Percentiles rank a stretch among this genome's conserved stretches.
These are phyloP conservation scores for Melanotus villosus DNA, from an alignment of 2,888 invertebrate species.

Conservation along the genomic window DNA sequence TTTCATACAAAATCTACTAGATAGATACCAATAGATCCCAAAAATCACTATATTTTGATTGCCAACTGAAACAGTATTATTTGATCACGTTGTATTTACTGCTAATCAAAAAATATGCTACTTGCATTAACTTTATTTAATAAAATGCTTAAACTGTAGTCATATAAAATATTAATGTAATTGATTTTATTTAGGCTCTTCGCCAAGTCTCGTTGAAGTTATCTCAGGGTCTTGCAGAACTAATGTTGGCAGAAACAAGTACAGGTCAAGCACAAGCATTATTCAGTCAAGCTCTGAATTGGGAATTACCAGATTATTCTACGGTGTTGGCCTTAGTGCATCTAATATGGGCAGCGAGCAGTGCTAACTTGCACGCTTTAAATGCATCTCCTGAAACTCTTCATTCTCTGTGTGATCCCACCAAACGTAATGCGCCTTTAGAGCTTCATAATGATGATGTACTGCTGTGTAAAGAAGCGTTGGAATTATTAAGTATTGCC, in stretches of 20 bases:
- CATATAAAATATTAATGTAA: not conserved
- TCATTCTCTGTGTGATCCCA: slow-evolving; percentile 76
- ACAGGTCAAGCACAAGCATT: slow-evolving; percentile 64
- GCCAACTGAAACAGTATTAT: no score
- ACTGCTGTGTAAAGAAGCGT: slow-evolving; percentile 84
- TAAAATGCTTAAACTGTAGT: no score
- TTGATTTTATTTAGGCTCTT: slow-evolving; percentile 65
- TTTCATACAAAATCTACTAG: no score
- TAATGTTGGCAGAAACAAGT: slow-evolving; percentile 64
- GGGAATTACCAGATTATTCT: slow-evolving; percentile 80
- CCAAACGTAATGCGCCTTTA: slow-evolving; percentile 74
- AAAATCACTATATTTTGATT: no score
- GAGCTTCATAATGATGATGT: slow-evolving; percentile 65
- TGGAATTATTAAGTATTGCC: slow-evolving; percentile 92
- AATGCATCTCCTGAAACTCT: slow-evolving; percentile 75
- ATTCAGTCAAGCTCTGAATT: slow-evolving; percentile 76
- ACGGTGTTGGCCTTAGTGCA: slow-evolving; percentile 83
- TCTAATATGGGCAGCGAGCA: slow-evolving; percentile 85
- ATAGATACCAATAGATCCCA: no score
- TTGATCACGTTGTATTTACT: no score
- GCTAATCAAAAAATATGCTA: no score
- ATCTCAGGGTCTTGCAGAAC: slow-evolving; percentile 85
- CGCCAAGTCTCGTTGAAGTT: slow-evolving; percentile 88
- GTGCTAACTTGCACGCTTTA: slow-evolving; percentile 75
- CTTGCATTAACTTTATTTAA: no score